These are phyloP conservation scores for Percopsis omiscomaycus DNA, from an alignment of 2,797 vertebrate genomes.

Conservation along the genomic window DNA sequence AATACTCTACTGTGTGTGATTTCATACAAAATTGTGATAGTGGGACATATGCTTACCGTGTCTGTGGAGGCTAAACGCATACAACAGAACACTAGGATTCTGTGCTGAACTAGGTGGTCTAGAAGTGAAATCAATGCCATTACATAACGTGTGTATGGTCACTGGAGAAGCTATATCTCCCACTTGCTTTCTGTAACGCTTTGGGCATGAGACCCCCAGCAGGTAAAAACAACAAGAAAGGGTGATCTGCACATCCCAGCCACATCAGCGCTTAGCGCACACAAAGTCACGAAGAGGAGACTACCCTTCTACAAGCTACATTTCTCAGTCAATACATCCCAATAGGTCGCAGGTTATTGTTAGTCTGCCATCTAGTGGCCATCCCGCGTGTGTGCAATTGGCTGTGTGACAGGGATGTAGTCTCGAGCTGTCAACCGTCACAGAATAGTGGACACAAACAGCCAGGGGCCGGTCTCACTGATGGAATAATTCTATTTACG, in stretches of 20 bases:
- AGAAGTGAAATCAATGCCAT: neutral
- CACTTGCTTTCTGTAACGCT: constrained; percentile 65
- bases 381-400: constrained; percentile 50
- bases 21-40: too few relatives aligned
- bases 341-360: neutral
- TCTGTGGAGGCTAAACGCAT: too few relatives aligned
- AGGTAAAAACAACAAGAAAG: constrained; percentile 64
- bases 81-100: too few relatives aligned
- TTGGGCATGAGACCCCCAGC: constrained; percentile 42
- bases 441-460: constrained; percentile 90
- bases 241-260: constrained; percentile 83
- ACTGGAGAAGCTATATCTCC: neutral
- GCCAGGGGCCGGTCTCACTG: constrained; percentile 72
- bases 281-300: constrained; percentile 2
- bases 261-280: constrained; percentile 60
- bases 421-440: constrained; percentile 90
- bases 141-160: neutral
- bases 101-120: too few relatives aligned
- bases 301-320: neutral
- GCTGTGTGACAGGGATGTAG: constrained; percentile 76
- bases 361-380: constrained; percentile 43
- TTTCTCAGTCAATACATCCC: neutral
- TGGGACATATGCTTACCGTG: too few relatives aligned
- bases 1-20: too few relatives aligned
- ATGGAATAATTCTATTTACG: neutral